A percentile compares a stretch with the other conserved stretches of the same genome.
phyloP scores from a whole-genome alignment of 2,888 invertebrate species.

The Beris chalybata region DNA sequence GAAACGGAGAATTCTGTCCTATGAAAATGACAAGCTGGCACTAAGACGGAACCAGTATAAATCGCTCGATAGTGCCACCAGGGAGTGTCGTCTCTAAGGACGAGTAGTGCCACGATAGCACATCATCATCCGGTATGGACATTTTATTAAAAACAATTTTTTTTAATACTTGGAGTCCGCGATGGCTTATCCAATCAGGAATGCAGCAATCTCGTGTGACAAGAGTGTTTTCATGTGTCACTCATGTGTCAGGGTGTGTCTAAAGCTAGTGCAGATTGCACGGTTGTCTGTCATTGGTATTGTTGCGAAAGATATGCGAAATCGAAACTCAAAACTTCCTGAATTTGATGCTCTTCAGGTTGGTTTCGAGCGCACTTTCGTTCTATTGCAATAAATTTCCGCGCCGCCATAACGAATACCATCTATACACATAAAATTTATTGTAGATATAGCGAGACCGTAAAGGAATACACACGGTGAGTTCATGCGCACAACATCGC shows the following conservation, averaged over 20 bases:
- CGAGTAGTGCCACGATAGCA: no score
- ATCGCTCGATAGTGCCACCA: no score
- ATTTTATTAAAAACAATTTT: no score
- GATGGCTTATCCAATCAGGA: conserved; percentile 8
- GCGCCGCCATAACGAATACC: neutral
- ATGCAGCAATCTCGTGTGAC: conserved; percentile 12
- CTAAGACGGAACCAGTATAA: no score
- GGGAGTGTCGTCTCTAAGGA: no score
- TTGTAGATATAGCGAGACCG: neutral
- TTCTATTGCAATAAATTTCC: neutral
- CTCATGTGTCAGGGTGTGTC: conserved; percentile 32
- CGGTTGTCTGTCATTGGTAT: conserved; percentile 8
- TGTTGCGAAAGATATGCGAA: conserved; percentile 7
- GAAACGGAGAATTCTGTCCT: no score
- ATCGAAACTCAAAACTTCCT: neutral
- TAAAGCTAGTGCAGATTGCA: conserved; percentile 18
- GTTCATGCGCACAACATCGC: no score
- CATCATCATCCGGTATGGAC: no score
- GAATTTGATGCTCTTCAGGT: conserved; percentile 14
- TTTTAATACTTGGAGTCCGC: no score
- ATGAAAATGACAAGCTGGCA: no score
- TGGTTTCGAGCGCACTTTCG: neutral
- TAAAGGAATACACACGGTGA: no score
- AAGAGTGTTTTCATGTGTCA: conserved; percentile 28
- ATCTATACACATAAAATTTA: no score